phyloP scores from a whole-genome alignment of 2,113 vertebrate species.

The Enhydra lutris region DNA sequence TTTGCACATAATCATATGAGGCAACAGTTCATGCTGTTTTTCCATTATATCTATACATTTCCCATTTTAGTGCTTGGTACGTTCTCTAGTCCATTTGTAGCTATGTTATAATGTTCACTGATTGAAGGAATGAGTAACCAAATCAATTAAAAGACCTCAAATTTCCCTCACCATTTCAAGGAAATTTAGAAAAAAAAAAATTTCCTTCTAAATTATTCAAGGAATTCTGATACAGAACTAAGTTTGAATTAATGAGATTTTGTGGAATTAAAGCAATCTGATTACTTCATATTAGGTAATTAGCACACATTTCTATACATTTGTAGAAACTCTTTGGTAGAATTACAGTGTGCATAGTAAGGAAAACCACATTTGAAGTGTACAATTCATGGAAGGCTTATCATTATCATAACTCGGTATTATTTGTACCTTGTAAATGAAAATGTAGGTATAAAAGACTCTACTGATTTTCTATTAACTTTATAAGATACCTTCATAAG shows the following conservation, averaged over 20 bases:
- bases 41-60: neutral
- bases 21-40: neutral
- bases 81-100: neutral
- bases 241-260: neutral
- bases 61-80: neutral
- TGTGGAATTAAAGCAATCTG: neutral
- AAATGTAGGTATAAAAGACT: neutral
- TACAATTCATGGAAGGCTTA: neutral
- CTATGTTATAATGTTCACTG: neutral
- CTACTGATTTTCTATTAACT: neutral
- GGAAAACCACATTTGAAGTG: neutral
- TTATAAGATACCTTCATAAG: neutral
- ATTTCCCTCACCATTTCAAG: neutral
- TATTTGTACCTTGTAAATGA: neutral
- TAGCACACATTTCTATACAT: neutral
- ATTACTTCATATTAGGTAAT: neutral
- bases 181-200: neutral
- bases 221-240: neutral
- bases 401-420: neutral
- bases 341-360: neutral
- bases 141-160: neutral
- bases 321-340: neutral
- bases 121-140: neutral
- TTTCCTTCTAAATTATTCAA: neutral
- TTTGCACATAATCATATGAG: neutral